These are phyloP conservation scores for Pimpla rufipes DNA, from an alignment of 2,888 invertebrate genomes.

Conservation along the genomic window DNA sequence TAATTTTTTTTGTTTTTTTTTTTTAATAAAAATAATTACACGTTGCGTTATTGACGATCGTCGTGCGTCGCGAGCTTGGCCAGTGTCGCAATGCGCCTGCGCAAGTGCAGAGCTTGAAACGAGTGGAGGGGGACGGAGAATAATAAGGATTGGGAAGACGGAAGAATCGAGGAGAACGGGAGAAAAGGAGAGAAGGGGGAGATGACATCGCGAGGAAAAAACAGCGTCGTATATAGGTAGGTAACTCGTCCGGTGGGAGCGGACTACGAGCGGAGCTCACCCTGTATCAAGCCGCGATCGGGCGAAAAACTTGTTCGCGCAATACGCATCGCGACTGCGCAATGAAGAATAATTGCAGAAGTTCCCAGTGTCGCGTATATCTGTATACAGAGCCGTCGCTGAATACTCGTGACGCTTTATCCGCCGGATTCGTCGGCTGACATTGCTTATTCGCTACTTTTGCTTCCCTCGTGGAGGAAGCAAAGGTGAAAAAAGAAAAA, in stretches of 20 bases:
- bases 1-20: no score
- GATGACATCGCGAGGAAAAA: conserved; percentile 44
- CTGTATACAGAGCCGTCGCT: neutral
- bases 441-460: neutral
- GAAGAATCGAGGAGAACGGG: conserved; percentile 28
- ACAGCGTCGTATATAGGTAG: conserved; percentile 42
- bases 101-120: conserved; percentile 11
- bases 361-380: conserved; percentile 5
- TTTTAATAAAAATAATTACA: no score
- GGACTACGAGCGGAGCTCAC: conserved; percentile 13
- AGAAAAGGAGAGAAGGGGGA: neutral
- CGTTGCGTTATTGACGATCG: no score
- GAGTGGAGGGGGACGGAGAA: neutral
- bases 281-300: conserved; percentile 4
- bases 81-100: conserved; percentile 23
- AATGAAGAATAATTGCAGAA: conserved; percentile 39
- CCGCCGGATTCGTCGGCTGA: conserved; percentile 8
- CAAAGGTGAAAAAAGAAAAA: neutral
- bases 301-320: conserved; percentile 50
- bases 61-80: neutral
- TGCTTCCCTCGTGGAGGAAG: neutral
- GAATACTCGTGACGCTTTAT: conserved; percentile 6
- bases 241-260: conserved; percentile 52
- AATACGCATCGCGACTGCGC: conserved; percentile 47
- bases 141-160: conserved; percentile 13